Base-by-base conservation (phyloP, 2,888 invertebrate genomes). In the Minunthozetes semirufus region DNA sequence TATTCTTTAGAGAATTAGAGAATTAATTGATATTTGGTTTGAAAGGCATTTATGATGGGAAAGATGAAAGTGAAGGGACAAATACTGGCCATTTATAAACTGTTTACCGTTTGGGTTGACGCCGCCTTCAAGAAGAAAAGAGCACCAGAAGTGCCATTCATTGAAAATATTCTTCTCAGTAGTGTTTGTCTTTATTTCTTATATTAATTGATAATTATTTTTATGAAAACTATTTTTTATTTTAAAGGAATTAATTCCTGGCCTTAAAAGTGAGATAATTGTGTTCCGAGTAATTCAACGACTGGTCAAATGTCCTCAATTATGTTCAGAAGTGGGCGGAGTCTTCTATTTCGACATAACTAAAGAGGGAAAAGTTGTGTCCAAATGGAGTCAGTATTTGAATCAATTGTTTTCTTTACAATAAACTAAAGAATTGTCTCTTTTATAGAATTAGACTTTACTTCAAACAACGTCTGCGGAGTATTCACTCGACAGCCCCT, bases 41-140 rank as follows among this genome's bases (percentile, higher is more conserved):
- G 8, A 61, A 61, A 61, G 61, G 61, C 61, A 27, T 61, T 61
- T 29, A 61, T 61, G 61, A 61, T 61, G 61, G 61, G 61, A 27
- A 61, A 61, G 29, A 25, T 61, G 61, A 27, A 15, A 61, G 61
- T 61, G 17, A 61, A 61, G 29, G 61, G 61, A 27, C 61, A 61
- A 27, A 25, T 61, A 27, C 61, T 61, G 1, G 61, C 61, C 29
- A 61, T 61, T 8, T 61, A 61, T 61, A 61, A 61, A 15, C 15
- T 61, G 29, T 61, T 61, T 13, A 61, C 61, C 17, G 61, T 61
- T 1, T 61, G 61, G 61, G 25, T 61, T 61, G 61, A 61, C 29
- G 15, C 29, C 15, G 61, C 61, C 17, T 61, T 61, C 25, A 61
- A 29, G 15, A 61, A 61, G 61, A 61, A 61, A 61, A 61, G 61